These are phyloP conservation scores for Scelioninae gen. 1 DNA, from an alignment of 2,888 invertebrate species.

Conservation along the genomic window DNA sequence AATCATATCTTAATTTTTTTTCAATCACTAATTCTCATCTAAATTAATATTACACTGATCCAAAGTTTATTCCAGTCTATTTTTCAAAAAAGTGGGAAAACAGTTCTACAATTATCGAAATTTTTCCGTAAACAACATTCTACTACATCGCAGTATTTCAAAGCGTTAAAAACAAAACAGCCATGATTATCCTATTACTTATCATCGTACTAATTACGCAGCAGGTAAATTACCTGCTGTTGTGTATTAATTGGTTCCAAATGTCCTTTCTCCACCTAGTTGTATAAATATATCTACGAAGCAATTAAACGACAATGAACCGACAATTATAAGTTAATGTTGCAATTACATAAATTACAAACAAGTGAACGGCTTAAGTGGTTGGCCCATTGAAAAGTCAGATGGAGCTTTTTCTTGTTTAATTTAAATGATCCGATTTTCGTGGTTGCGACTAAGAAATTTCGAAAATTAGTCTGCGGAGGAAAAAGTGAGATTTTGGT, in stretches of 20 bases:
- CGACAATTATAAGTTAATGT: constrained; percentile 48
- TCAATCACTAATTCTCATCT: no score
- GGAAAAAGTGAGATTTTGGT: neutral
- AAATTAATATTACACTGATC: no score
- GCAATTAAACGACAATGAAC: constrained; percentile 44
- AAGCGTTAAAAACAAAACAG: constrained; percentile 47
- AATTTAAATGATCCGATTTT: neutral
- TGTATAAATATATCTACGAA: constrained; percentile 37
- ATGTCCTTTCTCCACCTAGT: constrained; percentile 44
- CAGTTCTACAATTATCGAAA: no score
- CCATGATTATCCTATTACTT: constrained; percentile 51
- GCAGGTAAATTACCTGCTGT: constrained; percentile 38
- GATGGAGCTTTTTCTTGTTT: constrained; percentile 18
- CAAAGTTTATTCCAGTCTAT: no score
- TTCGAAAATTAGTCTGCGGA: constrained; percentile 30
- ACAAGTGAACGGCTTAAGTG: constrained; percentile 17
- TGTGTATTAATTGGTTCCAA: constrained; percentile 42
- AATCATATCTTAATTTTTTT: no score
- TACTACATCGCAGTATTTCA: constrained; percentile 33
- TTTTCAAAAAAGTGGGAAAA: no score
- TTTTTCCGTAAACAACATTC: neutral
- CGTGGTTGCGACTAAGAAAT: constrained; percentile 1
- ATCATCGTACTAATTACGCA: constrained; percentile 46
- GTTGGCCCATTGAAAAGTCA: no score
- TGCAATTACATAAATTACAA: constrained; percentile 24